phyloP scores from a whole-genome alignment of 2,888 invertebrate genomes.

The Leptinotarsa tumamoca region DNA sequence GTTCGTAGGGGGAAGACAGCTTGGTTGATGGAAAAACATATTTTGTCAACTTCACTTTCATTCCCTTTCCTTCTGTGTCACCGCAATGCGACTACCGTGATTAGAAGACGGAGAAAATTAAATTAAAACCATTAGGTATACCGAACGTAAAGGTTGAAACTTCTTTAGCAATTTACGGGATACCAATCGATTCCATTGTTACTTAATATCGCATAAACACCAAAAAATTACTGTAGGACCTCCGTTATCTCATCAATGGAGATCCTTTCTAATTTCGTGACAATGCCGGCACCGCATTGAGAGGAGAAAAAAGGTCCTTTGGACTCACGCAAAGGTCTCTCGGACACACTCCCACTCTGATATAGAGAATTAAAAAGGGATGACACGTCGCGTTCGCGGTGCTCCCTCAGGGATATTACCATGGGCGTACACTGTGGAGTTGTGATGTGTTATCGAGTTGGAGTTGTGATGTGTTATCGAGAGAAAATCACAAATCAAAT shows the following conservation, averaged over 20 bases:
- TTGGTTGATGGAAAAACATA: no score
- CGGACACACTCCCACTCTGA: slow-evolving; percentile 17
- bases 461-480: neutral
- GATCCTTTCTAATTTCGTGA: slow-evolving; percentile 16
- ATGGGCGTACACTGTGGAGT: neutral
- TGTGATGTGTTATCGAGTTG: neutral
- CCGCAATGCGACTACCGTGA: neutral
- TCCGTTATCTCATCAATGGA: slow-evolving; percentile 8
- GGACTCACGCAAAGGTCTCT: slow-evolving; percentile 8
- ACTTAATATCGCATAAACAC: slow-evolving; percentile 8
- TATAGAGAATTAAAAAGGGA: slow-evolving; percentile 21
- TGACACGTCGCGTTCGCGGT: slow-evolving; percentile 11
- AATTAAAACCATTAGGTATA: neutral
- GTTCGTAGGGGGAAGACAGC: no score
- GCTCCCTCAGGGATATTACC: slow-evolving; percentile 8
- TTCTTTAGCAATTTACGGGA: neutral
- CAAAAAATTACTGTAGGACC: slow-evolving; percentile 7
- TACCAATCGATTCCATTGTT: slow-evolving; percentile 12
- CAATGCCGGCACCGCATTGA: neutral
- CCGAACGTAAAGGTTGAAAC: neutral
- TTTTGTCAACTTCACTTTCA: no score
- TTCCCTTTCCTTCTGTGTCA: neutral
- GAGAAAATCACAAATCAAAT: no score
- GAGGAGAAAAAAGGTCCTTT: slow-evolving; percentile 8
- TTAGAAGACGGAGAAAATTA: neutral